Evolutionary conservation across 2,888 invertebrate genomes (phyloP), one percentile per base, ranked within the genome.

Genomic region (Rhagonycha fulva): DNA sequence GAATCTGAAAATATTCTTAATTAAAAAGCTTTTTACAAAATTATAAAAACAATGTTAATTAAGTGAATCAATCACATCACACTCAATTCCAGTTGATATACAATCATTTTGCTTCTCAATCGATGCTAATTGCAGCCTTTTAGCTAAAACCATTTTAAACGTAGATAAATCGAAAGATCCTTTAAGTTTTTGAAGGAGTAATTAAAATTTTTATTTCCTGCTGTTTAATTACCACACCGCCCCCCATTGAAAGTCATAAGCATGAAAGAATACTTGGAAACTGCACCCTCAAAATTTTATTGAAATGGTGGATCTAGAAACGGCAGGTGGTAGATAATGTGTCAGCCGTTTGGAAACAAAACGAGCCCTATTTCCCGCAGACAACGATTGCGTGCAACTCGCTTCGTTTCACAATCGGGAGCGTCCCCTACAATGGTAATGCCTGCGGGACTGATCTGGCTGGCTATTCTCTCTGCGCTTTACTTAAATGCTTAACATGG

Each of bases 381-480:
- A 70, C 82, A 77, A 77, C 82, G 82, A 81, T 81, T 80, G 83
- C 83, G 82, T 83, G 82, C 82, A 83, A 81, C 83, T 84, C 81
- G 80, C 82, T 85, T 85, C 85, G 85, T 85, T 85, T 85, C 85
- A 85, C 85, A 84, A 86, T 86, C 85, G 85, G 84, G 85, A 84
- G 82, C 85, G 84, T 85, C 85, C 84, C 84, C 82, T 85, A 85
- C 84, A 85, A 85, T 85, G 85, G 85, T 85, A 84, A 86, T 86
- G 84, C 84, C 83, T 83, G 80, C 82, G 85, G 84, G 85, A 81
- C 83, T 82, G 82, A 82, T 82, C 81, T 78, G 78, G 68, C 71
- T 75, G 74, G 72, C 74, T 77, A 68, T 72, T 76, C 72, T 72
- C 70, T 76, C 76, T 75, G 63, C 70, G 62, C 74, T 68, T 66